Evolutionary conservation across 2,888 invertebrate genomes (phyloP), one percentile per base, ranked within the genome.

Genomic region (Noctua janthe): DNA sequence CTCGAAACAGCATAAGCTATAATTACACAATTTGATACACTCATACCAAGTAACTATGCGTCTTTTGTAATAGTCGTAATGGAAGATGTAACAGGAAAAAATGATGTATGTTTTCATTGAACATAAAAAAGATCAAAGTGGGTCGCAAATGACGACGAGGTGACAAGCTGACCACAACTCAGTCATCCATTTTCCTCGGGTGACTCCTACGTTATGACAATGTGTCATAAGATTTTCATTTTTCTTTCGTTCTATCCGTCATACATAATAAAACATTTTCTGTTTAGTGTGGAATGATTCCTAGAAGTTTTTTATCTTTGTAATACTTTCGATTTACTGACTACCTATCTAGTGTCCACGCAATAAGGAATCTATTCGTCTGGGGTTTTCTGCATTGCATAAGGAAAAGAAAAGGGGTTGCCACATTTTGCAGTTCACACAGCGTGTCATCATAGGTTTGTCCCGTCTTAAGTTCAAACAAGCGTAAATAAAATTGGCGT

Each of bases 121-220:
- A 67, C 43, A 69, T 79, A 56, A 83, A 80, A 84, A 84, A 59
- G 13, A 76, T 76, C 73, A 79, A 79, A 87, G 79, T 78, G 59
- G 64, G 64, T 73, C 49, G 72, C 49, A 5, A 54, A 67, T 39
- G 43, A 75, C 73, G 84, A 77, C 67, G 29, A 43, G 39, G 20
- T 77, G 72, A 67, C 72, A 71, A 62, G 62, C 35, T 78, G 35
- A 84, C 84, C 87, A 39, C 84, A 83, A 69, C 39, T 73, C 17
- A 17, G 51, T 83, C 75, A 73, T 87, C n/a, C 62, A 79, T 85
- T 84, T 74, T 87, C 84, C 74, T 71, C 66, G 13, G 67, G n/a
- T 83, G 70, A 83, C 66, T 64, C 17, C 43, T 62, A 66, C 35
- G 49, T 72, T 83, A 78, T 49, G 69, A 87, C 72, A 74, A 73